phyloP scores from a whole-genome alignment of 1,140 invertebrate genomes.

The Ceratosolen fusciceps region DNA sequence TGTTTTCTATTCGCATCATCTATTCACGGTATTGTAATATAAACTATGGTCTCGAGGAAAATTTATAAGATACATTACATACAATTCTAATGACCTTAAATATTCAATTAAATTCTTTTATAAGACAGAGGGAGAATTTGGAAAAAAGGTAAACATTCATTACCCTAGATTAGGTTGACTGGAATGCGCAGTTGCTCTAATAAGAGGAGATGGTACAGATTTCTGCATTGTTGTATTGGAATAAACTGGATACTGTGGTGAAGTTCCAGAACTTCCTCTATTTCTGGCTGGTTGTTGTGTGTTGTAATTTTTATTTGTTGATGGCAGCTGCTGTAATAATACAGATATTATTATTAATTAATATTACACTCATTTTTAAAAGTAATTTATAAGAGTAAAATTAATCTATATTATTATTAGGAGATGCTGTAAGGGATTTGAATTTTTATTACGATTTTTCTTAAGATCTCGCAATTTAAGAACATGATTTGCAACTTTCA shows the following conservation, averaged over 20 bases:
- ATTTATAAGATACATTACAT: slow-evolving; percentile 24
- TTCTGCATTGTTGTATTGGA: slow-evolving; percentile 69
- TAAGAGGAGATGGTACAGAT: slow-evolving; percentile 72
- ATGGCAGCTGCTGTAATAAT: slow-evolving; percentile 60
- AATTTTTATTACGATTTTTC: too few species aligned
- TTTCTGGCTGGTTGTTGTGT: slow-evolving; percentile 59
- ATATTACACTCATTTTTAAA: neutral
- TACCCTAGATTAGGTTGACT: slow-evolving; percentile 70
- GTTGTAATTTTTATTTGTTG: slow-evolving; percentile 61
- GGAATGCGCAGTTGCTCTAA: slow-evolving; percentile 70
- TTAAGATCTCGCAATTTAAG: too few species aligned
- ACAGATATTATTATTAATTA: neutral
- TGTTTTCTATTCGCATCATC: slow-evolving; percentile 38
- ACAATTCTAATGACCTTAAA: slow-evolving; percentile 20
- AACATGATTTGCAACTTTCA: too few species aligned
- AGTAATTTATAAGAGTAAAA: too few species aligned
- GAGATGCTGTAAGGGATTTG: too few species aligned
- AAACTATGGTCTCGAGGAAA: slow-evolving; percentile 18
- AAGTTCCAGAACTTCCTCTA: slow-evolving; percentile 61
- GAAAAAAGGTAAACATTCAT: slow-evolving; percentile 51
- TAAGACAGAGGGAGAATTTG: too few species aligned
- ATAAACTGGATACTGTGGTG: slow-evolving; percentile 69
- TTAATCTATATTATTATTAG: too few species aligned
- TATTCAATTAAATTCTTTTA: slow-evolving; percentile 11
- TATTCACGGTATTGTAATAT: slow-evolving; percentile 28